Base-by-base conservation (phyloP, 2,113 vertebrate genomes). In the Aix galericulata region DNA sequence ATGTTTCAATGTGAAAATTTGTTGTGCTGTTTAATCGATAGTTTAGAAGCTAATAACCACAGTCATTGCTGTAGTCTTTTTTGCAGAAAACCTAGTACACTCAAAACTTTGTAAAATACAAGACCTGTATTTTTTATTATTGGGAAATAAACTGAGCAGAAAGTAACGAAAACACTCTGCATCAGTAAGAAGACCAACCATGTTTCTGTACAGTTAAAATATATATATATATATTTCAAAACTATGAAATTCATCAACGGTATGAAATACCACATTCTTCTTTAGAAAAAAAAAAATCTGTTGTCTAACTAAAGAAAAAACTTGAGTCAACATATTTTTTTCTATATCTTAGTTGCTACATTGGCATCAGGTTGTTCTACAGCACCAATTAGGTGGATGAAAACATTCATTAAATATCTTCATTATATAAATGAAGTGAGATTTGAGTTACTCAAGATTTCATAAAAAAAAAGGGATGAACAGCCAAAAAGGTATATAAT, bases 241-340 rank as follows among this genome's bases (percentile, higher is more conserved):
- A 5, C 2, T 23, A 60, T 25, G 68, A 17, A 80, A 55, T 40
- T 72, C 29, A 64, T 5, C 22, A 75, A 20, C 0, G 0, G 1
- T 26, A 46, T 29, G n/a, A 89, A 75, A 89, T 23, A 38, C 1
- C 53, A 55, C 15, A 29, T 34, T 53, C 3, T 4, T 78, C 3
- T 72, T 29, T 23, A 44, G 11, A 8, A 25, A 18, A 64, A 38
- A 0, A 1, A 4, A 2, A 34, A 8, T 40, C 6, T 40, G 15
- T 69, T 32, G 1, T 62, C 20, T 78, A 81, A 53, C 36, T 63
- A 55, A 68, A 62, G 8, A 72, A 10, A 64, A 88, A 90, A 68
- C 4, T 3, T 13, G 20, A 6, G 4, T 26, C 8, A 58, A 34
- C 38, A 3, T 40, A 6, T 31, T 31, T 64, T 64, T 59, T 22